A percentile compares a stretch with the other conserved stretches of the same genome.
Conservation (phyloP, 92 coral and sea anemone genomes). For the Plumapathes pennacea region DNA sequence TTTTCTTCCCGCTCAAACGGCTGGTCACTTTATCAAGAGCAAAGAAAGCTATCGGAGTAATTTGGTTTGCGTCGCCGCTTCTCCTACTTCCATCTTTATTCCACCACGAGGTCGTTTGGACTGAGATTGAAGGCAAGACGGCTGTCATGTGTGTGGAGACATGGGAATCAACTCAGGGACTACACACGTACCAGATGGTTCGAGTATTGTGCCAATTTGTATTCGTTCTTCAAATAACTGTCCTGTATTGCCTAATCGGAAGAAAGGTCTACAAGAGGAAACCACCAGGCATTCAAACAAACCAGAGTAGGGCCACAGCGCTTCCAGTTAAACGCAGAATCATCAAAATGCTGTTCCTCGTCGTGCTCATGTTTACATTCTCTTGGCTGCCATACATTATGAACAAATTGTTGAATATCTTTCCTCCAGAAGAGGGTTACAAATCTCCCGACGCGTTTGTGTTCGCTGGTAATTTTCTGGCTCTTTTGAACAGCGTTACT, state of each 20-base stretch:
- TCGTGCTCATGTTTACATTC: constrained; percentile 64
- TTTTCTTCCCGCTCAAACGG: constrained; percentile 65
- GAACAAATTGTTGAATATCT: constrained; percentile 65
- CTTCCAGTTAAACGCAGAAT: constrained; percentile 59
- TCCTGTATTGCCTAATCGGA: constrained; percentile 62
- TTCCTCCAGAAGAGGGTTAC: constrained; percentile 53
- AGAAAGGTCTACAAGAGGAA: constrained; percentile 62
- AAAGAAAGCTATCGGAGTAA: constrained; percentile 34
- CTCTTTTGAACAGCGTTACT: constrained; percentile 68
- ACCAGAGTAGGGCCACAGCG: constrained; percentile 49
- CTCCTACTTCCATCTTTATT: constrained; percentile 68
- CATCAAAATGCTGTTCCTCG: constrained; percentile 73
- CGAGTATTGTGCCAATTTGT: constrained; percentile 67
- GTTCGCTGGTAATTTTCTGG: constrained; percentile 73
- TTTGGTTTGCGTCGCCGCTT: constrained; percentile 76
- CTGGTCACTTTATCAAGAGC: constrained; percentile 51
- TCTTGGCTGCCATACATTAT: constrained; percentile 83
- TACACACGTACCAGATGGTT: constrained; percentile 62
- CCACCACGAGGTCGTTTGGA: constrained; percentile 50
- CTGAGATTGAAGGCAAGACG: constrained; percentile 17
- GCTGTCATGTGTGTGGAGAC: constrained; percentile 60
- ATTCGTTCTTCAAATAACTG: constrained; percentile 74
- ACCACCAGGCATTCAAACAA: constrained; percentile 71
- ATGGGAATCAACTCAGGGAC: constrained; percentile 42
- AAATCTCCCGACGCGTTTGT: constrained; percentile 68